Conservation (phyloP, 2,888 invertebrate species). For the Dasysyrphus albostriatus region DNA sequence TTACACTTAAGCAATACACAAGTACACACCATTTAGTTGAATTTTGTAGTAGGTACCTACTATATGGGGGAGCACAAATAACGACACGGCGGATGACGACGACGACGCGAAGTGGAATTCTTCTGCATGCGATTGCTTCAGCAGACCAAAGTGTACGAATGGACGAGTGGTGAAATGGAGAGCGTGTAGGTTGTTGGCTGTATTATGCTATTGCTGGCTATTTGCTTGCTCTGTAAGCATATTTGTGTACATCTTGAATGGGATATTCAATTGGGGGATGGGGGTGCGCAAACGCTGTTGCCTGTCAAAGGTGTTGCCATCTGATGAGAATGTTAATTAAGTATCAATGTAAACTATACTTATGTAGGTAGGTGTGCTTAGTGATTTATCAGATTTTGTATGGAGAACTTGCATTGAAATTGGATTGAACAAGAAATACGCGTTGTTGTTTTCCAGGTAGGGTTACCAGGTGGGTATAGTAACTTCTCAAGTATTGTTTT, state of each 20-base stretch:
- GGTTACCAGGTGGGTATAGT: too few relatives aligned
- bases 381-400: too few relatives aligned
- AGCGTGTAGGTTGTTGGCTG: constrained; percentile 47
- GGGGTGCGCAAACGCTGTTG: constrained; percentile 75
- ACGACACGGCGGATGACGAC: constrained; percentile 51
- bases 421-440: too few relatives aligned
- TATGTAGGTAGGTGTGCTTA: too few relatives aligned
- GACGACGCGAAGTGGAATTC: constrained; percentile 56
- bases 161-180: constrained; percentile 70
- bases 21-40: constrained; percentile 35
- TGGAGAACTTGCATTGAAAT: too few relatives aligned
- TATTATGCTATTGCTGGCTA: background rate
- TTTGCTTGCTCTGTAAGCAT: constrained; percentile 2
- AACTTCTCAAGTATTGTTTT: too few relatives aligned
- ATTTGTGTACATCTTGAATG: constrained; percentile 53
- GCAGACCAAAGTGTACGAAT: constrained; percentile 65
- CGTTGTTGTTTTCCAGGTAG: too few relatives aligned
- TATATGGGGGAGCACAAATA: constrained; percentile 22
- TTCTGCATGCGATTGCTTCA: constrained; percentile 71
- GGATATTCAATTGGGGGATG: constrained; percentile 54
- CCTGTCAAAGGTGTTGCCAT: constrained; percentile 50
- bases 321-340: background rate
- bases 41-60: constrained; percentile 22
- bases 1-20: constrained; percentile 11
- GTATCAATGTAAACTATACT: background rate